These are phyloP conservation scores for Rhinichthys osculus DNA, from an alignment of 2,797 vertebrate species.

Conservation along the genomic window DNA sequence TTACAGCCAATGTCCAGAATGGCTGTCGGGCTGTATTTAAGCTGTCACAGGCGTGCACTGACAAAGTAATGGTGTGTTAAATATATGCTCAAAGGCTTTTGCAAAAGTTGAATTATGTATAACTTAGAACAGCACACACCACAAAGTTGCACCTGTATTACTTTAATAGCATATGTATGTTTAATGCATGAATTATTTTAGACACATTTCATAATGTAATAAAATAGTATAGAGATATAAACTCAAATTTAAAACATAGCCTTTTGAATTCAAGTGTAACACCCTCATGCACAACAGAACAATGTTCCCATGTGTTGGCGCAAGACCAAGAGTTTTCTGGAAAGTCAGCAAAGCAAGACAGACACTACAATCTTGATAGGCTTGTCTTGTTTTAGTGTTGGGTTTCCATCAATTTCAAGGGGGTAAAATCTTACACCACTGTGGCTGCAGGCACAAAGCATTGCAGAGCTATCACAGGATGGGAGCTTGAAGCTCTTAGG, in stretches of 20 bases:
- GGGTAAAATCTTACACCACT: conserved; percentile 68
- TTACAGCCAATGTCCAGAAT: conserved; percentile 40
- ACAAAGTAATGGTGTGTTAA: conserved; percentile 51
- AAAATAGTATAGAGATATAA: neutral
- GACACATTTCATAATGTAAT: neutral
- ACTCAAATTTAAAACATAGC: neutral
- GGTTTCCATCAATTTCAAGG: conserved; percentile 66
- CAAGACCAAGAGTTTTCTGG: conserved; percentile 37
- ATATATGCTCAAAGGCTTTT: conserved; percentile 40
- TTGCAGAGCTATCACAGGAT: conserved; percentile 64
- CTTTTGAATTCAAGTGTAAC: conserved; percentile 8
- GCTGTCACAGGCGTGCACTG: conserved; percentile 38
- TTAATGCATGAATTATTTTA: neutral
- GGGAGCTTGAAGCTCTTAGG: conserved; percentile 61
- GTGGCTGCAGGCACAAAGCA: conserved; percentile 66
- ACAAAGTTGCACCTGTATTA: neutral
- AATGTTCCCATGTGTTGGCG: conserved; percentile 31
- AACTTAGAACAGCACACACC: conserved; percentile 9
- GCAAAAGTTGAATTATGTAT: conserved; percentile 19
- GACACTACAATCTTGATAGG: conserved; percentile 65
- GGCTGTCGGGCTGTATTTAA: conserved; percentile 38
- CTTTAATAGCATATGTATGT: neutral
- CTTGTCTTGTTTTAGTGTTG: conserved; percentile 65
- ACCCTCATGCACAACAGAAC: conserved; percentile 13
- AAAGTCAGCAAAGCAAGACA: conserved; percentile 46